Percentiles rank a stretch among this genome's conserved stretches.
Conservation (phyloP, 2,113 vertebrate genomes). For the Cochlearius cochlearius region DNA sequence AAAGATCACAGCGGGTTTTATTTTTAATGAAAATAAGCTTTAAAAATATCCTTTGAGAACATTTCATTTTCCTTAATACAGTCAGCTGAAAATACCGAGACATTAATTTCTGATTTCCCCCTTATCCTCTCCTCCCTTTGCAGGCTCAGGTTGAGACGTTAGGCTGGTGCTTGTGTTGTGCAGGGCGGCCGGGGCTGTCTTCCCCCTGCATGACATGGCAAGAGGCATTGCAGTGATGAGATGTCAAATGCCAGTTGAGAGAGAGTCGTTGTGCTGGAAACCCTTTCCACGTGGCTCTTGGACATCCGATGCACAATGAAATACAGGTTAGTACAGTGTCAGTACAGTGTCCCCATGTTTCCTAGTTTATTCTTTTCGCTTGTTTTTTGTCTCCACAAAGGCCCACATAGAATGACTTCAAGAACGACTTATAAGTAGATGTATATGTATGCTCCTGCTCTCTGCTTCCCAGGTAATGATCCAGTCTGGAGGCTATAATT, state of each 20-base stretch:
- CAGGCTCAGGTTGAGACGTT: not conserved
- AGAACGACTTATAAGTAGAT: not conserved
- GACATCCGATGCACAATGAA: not conserved
- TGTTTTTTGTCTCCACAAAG: not conserved
- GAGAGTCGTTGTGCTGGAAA: not conserved
- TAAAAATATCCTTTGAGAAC: not conserved
- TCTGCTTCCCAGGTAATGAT: not conserved
- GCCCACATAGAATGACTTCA: not conserved
- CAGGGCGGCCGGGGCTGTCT: not conserved
- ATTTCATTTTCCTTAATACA: not conserved
- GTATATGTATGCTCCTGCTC: not conserved
- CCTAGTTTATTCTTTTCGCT: not conserved
- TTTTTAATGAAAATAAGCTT: constrained; percentile 24
- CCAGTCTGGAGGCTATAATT: not conserved
- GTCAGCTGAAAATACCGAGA: not conserved
- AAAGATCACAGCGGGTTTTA: not conserved
- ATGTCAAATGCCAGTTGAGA: not conserved
- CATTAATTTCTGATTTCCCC: not conserved
- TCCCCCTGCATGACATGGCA: not conserved
- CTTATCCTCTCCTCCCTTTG: not conserved
- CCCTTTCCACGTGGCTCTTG: not conserved
- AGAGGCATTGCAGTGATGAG: not conserved
- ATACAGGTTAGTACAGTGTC: not conserved
- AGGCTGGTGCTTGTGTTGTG: not conserved
- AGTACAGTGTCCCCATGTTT: not conserved